Base-by-base conservation (phyloP, 2,888 invertebrate species). In the Drosophila engyochracea region DNA sequence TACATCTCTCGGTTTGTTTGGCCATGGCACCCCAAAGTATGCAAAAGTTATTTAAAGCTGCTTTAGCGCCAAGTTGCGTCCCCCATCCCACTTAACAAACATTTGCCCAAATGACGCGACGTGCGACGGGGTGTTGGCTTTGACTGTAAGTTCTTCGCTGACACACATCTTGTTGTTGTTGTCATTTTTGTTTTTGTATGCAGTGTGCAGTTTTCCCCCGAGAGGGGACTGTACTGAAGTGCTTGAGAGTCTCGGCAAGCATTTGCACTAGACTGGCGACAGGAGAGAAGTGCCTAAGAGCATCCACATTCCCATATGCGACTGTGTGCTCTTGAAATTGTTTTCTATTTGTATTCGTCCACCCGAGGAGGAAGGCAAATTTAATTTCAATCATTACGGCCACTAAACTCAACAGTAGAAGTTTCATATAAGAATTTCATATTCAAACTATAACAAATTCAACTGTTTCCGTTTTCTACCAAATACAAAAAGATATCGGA, bases 11-110 rank as follows among this genome's bases (percentile, higher is more conserved):
- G 70, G 66, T 35, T 66, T 83, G 71, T 67, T 62, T 74, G 67
- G 22, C 70, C 51, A 47, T 60, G 51, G 67, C 60, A 61, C 54
- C 62, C 37, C 30, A 59, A 72, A 54, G 73, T 83, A 61, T 76
- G 83, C 83, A 81, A 83, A 85, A 74, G 72, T 83, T 85, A 81
- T 83, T 81, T 76, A 82, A 82, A 79, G 69, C 76, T 55, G 83
- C 70, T 66, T 70, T 70, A 74, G 58, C 73, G 41, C 58, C 37
- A 52, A 60, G 60, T 33, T 53, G 55, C 51, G 55, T 22, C 12
- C 59, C 59, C 39, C 39, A n/a, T 14, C 25, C 33, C 31, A 3
- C 30, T 58, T 55, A 73, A 60, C 51, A 75, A 83, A 83, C 81
- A 83, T 81, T 82, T 76, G 71, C 58, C 69, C 49, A 72, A 74